A percentile compares a stretch with the other conserved stretches of the same genome.
These are phyloP conservation scores for Acanthurus lineatus DNA, from an alignment of 2,797 vertebrate genomes.

Conservation along the genomic window DNA sequence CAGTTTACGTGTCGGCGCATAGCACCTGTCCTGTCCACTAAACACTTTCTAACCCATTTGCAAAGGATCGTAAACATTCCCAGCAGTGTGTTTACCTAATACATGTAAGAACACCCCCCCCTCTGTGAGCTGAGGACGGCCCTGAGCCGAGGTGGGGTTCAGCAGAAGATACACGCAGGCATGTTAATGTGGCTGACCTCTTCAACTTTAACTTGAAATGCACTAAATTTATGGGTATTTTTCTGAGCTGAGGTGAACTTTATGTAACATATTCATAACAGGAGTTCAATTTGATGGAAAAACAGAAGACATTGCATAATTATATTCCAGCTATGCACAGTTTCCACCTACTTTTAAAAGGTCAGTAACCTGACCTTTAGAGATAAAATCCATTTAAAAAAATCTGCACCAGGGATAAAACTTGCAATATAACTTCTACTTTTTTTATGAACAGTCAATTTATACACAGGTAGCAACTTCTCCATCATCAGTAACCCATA, in stretches of 20 bases:
- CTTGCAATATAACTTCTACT: neutral
- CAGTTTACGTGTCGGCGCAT: constrained; percentile 79
- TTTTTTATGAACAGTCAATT: neutral
- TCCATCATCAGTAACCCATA: neutral
- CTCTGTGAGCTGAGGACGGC: neutral
- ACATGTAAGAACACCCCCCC: constrained; percentile 45
- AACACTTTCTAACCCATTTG: constrained; percentile 82
- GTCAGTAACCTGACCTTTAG: neutral
- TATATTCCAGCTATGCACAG: constrained; percentile 9
- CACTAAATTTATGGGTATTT: constrained; percentile 58
- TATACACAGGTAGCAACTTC: neutral
- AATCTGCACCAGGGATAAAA: neutral
- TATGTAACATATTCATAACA: constrained; percentile 39
- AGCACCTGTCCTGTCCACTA: constrained; percentile 80
- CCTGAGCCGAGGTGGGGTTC: neutral
- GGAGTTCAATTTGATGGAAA: constrained; percentile 27
- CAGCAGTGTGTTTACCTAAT: constrained; percentile 73
- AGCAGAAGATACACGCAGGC: constrained; percentile 2
- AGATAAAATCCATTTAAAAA: neutral
- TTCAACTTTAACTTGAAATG: constrained; percentile 46
- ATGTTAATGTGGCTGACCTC: constrained; percentile 54
- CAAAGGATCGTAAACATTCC: constrained; percentile 80
- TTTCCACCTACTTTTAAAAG: constrained; percentile 12
- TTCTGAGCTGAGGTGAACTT: constrained; percentile 33
- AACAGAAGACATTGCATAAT: constrained; percentile 8